Conservation (phyloP, 2,888 invertebrate species). For the Rotaria magnacalcarata region DNA sequence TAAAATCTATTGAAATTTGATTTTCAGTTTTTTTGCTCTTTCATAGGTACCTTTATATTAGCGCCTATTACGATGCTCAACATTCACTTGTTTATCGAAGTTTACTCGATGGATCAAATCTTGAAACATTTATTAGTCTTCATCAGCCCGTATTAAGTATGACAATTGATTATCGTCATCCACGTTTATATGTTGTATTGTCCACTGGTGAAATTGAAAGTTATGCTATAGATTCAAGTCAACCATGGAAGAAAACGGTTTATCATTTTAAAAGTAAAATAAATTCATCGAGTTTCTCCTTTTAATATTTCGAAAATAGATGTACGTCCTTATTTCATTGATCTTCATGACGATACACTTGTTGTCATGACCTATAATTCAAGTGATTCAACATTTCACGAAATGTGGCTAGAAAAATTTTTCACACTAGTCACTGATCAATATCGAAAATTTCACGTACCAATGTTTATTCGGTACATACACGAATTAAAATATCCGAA, state of each 20-base stretch:
- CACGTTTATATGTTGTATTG: conserved; percentile 10
- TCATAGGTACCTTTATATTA: not conserved
- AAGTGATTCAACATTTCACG: not conserved
- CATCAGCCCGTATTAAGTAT: not conserved
- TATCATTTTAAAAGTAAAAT: not conserved
- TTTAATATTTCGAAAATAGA: not conserved
- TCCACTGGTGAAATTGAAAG: conserved; percentile 15
- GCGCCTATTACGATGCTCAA: conserved; percentile 1
- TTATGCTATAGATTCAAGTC: not conserved
- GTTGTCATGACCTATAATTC: not conserved
- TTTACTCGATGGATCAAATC: conserved; percentile 30
- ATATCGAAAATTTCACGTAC: not conserved
- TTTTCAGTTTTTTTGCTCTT: not conserved
- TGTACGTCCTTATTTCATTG: not conserved
- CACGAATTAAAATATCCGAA: conserved; percentile 21
- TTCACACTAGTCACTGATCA: not conserved
- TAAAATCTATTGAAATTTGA: not conserved
- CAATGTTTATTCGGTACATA: not conserved
- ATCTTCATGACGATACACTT: conserved; percentile 20
- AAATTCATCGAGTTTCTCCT: not conserved
- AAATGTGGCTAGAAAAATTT: conserved; percentile 28
- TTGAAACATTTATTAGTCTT: not conserved
- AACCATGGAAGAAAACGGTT: not conserved
- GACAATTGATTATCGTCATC: conserved; percentile 36
- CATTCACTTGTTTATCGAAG: conserved; percentile 22